Base-by-base conservation (phyloP, 2,888 invertebrate species). In the Junonia oenone region DNA sequence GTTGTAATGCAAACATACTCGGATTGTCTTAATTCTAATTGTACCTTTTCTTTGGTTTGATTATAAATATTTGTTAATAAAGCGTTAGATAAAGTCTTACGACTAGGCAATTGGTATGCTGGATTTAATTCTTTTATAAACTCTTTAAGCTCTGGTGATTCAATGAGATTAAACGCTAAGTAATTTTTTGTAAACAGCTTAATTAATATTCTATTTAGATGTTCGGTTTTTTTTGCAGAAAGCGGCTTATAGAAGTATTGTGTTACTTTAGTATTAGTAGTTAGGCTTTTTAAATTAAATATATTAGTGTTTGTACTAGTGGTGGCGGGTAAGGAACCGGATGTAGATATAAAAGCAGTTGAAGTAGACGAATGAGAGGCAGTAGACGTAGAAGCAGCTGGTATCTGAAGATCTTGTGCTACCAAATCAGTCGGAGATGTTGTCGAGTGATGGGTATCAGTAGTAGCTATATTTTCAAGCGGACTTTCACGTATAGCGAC, bases 1-100 rank as follows among this genome's bases (percentile, higher is more conserved):
- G 56, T 61, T 19, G 55, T 60, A 14, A 57, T 47, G 45, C 45
- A 48, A 9, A 60, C 43, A 38, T 53, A 63, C 38, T 62, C 62
- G 8, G 46, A 49, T 45, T 62, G 57, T 1, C 55, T 43, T 2
- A 64, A 17, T 51, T 58, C 35, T 17, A 9, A 11, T 35, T 54
- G 50, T n/a, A 50, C 19, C 17, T 48, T 38, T 13, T 53, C 45
- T 53, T 50, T 51, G 35, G 31, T 40, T n/a, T 51, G 29, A 31
- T 48, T 55, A 26, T 49, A 49, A 26, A 22, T 2, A 50, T 47
- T 47, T 14, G 48, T 31, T 48, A 58, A 19, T 15, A 59, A 15
- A 11, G 40, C 51, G 43, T 59, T 48, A 6, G 56, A 52, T 31
- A 59, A 49, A 6, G 55, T 59, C 49, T 56, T 56, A 26, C 52